A percentile compares a stretch with the other conserved stretches of the same genome.
These are phyloP conservation scores for Cynopterus sphinx DNA, from an alignment of 2,797 vertebrate genomes.

Conservation along the genomic window DNA sequence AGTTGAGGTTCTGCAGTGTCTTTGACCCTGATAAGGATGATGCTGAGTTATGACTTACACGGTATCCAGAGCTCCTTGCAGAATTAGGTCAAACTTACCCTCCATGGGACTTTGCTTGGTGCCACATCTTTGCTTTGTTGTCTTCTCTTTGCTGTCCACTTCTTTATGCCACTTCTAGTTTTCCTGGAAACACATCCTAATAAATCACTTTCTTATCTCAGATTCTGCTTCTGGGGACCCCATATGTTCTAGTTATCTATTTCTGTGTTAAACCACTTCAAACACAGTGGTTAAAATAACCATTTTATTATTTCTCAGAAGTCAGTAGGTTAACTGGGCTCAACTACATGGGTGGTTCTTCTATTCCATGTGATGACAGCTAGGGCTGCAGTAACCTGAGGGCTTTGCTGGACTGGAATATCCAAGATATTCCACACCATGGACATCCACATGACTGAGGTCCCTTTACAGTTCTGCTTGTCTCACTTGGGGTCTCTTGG, in stretches of 20 bases:
- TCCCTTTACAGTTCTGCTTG: background rate
- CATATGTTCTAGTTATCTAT: background rate
- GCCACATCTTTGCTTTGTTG: background rate
- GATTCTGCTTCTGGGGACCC: background rate
- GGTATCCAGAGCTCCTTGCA: background rate
- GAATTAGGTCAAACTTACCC: background rate
- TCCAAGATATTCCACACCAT: background rate
- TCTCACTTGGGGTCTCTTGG: background rate
- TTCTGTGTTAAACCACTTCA: background rate
- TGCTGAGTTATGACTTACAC: background rate
- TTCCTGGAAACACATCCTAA: background rate
- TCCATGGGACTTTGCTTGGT: background rate
- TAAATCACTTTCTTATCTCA: background rate
- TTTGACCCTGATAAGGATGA: background rate
- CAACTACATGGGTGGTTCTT: background rate
- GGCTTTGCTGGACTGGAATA: background rate
- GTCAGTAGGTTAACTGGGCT: background rate
- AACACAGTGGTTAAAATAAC: background rate
- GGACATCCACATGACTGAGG: rapidly evolving
- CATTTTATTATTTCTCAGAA: background rate
- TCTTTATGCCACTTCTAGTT: background rate
- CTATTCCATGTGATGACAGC: background rate
- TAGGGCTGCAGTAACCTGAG: too few relatives aligned
- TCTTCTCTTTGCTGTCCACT: background rate
- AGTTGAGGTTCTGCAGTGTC: background rate